These are phyloP conservation scores for Dyspetes luteomarginatus DNA, from an alignment of 2,888 invertebrate species.

Conservation along the genomic window DNA sequence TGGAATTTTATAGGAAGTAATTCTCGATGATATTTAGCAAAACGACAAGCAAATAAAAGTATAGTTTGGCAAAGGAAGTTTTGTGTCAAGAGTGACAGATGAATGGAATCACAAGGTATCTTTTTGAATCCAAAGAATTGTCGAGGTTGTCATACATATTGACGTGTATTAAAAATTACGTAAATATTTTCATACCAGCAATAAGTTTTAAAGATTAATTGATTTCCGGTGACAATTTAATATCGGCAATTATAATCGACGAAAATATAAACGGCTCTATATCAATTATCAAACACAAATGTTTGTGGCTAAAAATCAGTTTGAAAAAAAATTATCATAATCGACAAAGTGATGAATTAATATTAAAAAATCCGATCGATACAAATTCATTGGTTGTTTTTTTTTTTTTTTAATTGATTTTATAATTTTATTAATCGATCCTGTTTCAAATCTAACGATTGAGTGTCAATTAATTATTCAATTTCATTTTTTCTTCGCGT, in stretches of 20 bases:
- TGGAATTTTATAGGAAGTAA: neutral
- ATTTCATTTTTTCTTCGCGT: too few species aligned
- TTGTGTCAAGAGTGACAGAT: neutral
- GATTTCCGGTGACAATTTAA: slow-evolving; percentile 37
- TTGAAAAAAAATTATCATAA: too few species aligned
- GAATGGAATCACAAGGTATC: neutral
- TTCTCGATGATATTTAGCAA: neutral
- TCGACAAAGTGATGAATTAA: too few species aligned
- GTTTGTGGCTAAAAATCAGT: too few species aligned
- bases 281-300: too few species aligned
- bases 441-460: too few species aligned
- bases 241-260: slow-evolving; percentile 6
- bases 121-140: neutral
- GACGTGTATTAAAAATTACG: slow-evolving; percentile 27
- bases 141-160: neutral
- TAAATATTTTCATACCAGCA: slow-evolving; percentile 1
- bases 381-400: too few species aligned
- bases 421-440: too few species aligned
- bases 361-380: too few species aligned
- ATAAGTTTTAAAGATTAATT: neutral
- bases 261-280: too few species aligned
- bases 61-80: neutral
- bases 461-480: too few species aligned
- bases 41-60: neutral
- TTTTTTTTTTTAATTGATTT: too few species aligned